These are phyloP conservation scores for Semotilus atromaculatus DNA, from an alignment of 2,797 vertebrate genomes.

Conservation along the genomic window DNA sequence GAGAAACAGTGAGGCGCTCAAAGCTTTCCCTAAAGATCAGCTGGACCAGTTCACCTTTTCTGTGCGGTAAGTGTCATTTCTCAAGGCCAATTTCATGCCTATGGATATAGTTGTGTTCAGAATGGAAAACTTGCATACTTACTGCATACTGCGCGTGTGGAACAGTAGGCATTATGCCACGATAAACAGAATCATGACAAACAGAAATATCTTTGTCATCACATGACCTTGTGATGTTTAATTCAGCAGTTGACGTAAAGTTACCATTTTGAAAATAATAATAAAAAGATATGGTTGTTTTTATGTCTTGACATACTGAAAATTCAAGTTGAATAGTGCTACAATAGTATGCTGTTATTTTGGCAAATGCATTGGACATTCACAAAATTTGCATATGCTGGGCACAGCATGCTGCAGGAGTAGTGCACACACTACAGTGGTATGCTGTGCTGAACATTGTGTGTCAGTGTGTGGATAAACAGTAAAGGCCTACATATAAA, in stretches of 20 bases:
- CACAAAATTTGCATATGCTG: background rate
- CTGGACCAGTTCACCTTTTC: conserved; percentile 81
- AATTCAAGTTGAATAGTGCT: background rate
- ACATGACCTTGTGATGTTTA: background rate
- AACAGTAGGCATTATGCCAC: background rate
- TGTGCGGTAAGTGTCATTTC: conserved; percentile 76
- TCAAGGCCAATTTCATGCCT: conserved; percentile 38
- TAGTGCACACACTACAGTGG: background rate
- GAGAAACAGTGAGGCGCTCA: conserved; percentile 60
- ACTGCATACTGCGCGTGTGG: background rate
- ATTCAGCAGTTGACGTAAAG: background rate
- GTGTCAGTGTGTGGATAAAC: background rate
- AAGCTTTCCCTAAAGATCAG: conserved; percentile 73
- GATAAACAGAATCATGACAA: background rate
- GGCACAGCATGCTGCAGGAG: too few relatives aligned
- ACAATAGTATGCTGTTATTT: background rate
- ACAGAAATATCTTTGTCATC: background rate
- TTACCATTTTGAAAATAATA: background rate
- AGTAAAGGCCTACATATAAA: background rate
- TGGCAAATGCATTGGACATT: background rate
- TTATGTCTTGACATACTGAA: background rate
- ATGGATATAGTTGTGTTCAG: conserved; percentile 3
- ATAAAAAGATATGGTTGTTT: background rate
- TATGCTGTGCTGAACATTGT: background rate
- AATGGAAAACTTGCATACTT: background rate